phyloP scores from a whole-genome alignment of 35 echinoderm and acorn worm species.

The Apostichopus parvimensis region DNA sequence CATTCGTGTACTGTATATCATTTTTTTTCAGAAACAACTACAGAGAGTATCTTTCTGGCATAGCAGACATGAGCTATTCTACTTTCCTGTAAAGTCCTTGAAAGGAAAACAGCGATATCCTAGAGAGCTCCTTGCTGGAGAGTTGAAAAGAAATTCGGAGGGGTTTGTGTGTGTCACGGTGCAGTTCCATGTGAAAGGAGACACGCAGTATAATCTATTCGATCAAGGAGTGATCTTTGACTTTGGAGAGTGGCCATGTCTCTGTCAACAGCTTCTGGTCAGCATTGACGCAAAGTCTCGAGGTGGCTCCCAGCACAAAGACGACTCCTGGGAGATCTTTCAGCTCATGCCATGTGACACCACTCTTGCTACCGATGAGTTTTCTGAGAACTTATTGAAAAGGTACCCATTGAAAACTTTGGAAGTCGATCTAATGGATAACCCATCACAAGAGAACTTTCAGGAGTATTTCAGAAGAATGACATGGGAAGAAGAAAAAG shows the following conservation, averaged over 20 bases:
- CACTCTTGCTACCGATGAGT: neutral
- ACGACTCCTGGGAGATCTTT: neutral
- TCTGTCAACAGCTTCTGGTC: neutral
- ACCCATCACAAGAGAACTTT: neutral
- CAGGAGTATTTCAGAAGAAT: neutral
- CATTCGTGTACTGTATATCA: neutral
- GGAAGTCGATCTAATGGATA: neutral
- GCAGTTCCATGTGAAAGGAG: neutral
- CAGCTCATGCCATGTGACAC: neutral
- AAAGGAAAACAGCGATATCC: neutral
- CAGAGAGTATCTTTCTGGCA: neutral
- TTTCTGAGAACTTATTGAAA: neutral
- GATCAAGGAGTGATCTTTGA: constrained; percentile 4
- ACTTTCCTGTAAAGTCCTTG: neutral
- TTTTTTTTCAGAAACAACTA: neutral
- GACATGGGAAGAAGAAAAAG: neutral
- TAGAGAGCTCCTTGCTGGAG: neutral
- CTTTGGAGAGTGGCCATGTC: neutral
- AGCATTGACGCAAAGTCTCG: neutral
- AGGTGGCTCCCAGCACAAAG: neutral
- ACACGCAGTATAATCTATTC: neutral
- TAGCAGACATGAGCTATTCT: neutral
- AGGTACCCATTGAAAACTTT: neutral
- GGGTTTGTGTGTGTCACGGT: neutral
- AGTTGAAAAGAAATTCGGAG: neutral